Evolutionary conservation across 2,888 invertebrate species (phyloP), one percentile per base, ranked within the genome.

Genomic region (Sericinus montela): DNA sequence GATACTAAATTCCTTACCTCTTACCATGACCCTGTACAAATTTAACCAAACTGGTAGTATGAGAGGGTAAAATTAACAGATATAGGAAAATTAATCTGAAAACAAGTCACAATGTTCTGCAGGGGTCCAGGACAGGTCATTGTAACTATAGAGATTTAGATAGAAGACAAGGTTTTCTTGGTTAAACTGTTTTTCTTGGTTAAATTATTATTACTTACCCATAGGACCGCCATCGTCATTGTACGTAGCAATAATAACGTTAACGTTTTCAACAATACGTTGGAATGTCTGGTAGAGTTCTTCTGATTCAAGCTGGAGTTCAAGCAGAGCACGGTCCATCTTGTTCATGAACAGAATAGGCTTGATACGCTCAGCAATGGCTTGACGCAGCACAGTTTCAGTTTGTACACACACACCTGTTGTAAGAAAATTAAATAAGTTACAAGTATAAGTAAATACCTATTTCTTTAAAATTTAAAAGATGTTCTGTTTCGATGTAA

Each of bases 341-440:
- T 99, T 99, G 95, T 99, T 99, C 99, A 99, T 99, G 94, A 99
- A 99, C 69, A 99, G 91, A 64, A 99, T 97, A 49, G 99, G 99
- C 94, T 98, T 99, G 74, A 99, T 99, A 76, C 99, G 95, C 91
- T 99, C 99, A 56, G 98, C 98, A 75, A 99, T 99, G 56, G 99
- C 99, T 87, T 99, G 99, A 91, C 99, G 97, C 70, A 99, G 91
- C 52, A 99, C 99, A 72, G 99, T 99, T 90, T 99, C 99, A 30
- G 99, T 99, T 90, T 99, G 99, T 66, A 99, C 99, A 80, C 99
- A 99, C 60, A 99, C 99, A 91, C 99, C 99, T 97, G 65, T 4
- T 39, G 13, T 51, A 43, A 13, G 23, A 9, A 7, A 34, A 13
- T 19, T 42, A 34, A n/a, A 30, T 25, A 19, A 19, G 5, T 3